These are phyloP conservation scores for Periophthalmus magnuspinnatus DNA, from an alignment of 2,797 vertebrate genomes.

Conservation along the genomic window DNA sequence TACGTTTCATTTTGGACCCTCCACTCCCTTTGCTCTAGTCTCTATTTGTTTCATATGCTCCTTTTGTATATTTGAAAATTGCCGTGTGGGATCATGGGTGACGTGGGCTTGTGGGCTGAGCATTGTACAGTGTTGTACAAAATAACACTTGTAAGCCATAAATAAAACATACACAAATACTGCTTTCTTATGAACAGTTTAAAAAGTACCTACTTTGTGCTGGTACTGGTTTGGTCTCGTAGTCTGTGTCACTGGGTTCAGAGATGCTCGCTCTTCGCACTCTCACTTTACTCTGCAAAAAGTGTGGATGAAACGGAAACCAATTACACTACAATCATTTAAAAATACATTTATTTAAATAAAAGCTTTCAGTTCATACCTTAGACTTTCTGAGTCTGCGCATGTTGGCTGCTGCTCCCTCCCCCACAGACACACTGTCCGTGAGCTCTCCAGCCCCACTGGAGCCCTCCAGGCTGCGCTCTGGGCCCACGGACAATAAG, in stretches of 20 bases:
- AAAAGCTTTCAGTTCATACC: slow-evolving; percentile 57
- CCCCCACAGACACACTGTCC: slow-evolving; percentile 81
- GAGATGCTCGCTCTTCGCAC: slow-evolving; percentile 93
- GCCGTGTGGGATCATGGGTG: too few species aligned
- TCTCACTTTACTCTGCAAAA: slow-evolving; percentile 77
- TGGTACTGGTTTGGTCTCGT: slow-evolving; percentile 54
- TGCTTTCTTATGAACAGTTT: too few species aligned
- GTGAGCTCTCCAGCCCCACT: slow-evolving; percentile 87
- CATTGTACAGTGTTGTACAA: too few species aligned
- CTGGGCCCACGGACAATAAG: slow-evolving; percentile 22
- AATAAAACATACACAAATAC: too few species aligned
- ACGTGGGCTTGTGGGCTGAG: too few species aligned
- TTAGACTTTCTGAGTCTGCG: slow-evolving; percentile 78
- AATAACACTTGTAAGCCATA: too few species aligned
- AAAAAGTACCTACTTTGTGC: not conserved
- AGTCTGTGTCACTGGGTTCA: slow-evolving; percentile 92
- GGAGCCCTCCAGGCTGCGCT: slow-evolving; percentile 78
- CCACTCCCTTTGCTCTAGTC: too few species aligned
- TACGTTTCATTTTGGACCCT: too few species aligned
- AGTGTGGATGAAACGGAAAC: not conserved
- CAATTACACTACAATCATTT: not conserved
- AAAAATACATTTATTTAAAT: too few species aligned
- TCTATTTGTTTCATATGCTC: too few species aligned
- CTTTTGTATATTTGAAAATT: too few species aligned
- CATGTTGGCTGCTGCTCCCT: slow-evolving; percentile 52